A percentile compares a stretch with the other conserved stretches of the same genome.
phyloP scores from a whole-genome alignment of 2,888 invertebrate species.

The Temnothorax rugatulus region DNA sequence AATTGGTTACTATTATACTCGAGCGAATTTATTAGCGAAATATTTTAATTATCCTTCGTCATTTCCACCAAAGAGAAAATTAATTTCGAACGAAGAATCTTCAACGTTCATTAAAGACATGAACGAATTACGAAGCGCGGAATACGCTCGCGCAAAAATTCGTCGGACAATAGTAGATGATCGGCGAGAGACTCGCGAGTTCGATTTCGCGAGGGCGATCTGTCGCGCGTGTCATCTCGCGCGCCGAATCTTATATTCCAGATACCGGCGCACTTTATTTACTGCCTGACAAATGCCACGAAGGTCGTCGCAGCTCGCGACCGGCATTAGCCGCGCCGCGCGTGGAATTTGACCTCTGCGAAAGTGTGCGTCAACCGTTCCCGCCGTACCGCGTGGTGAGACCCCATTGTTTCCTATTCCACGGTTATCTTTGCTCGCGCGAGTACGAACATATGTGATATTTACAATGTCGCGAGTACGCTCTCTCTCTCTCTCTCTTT shows the following conservation, averaged over 20 bases:
- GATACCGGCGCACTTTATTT: slow-evolving; percentile 73
- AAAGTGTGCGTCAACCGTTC: slow-evolving; percentile 72
- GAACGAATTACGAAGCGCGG: not conserved
- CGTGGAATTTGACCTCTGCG: slow-evolving; percentile 79
- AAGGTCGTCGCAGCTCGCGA: slow-evolving; percentile 70
- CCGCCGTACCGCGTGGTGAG: not conserved
- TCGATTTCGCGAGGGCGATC: not conserved
- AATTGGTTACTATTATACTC: not conserved
- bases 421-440: slow-evolving; percentile 58
- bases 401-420: slow-evolving; percentile 70
- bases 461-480: slow-evolving; percentile 58
- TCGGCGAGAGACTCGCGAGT: not conserved
- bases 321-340: slow-evolving; percentile 49
- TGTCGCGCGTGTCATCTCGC: slow-evolving; percentile 42
- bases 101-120: not conserved
- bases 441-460: slow-evolving; percentile 43
- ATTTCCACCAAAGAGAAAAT: not conserved
- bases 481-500: slow-evolving; percentile 31
- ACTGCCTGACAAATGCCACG: slow-evolving; percentile 72
- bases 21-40: not conserved
- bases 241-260: slow-evolving; percentile 54
- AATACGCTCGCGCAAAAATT: not conserved
- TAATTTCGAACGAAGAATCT: not conserved
- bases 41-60: not conserved
- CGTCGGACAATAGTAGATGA: not conserved